Percentiles rank a stretch among this genome's conserved stretches.
Evolutionary conservation across 2,797 vertebrate genomes (phyloP).

Genomic region (Myiothlypis coronata): DNA sequence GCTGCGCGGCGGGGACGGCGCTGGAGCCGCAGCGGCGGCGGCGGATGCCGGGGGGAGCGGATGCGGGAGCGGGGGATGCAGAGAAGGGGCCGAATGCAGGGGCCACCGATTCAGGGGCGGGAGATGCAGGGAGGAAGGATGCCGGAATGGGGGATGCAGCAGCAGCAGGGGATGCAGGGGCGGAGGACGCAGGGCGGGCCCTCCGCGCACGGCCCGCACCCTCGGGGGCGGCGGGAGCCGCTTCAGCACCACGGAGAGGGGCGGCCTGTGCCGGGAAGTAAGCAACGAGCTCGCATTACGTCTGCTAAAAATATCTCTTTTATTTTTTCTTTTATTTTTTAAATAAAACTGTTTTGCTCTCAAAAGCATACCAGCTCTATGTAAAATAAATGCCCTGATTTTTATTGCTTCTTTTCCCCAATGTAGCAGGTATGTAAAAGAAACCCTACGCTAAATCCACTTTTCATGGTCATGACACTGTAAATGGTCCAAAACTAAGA

Average conservation of each 20-base stretch:
- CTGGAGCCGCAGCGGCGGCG: neutral
- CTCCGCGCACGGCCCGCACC: neutral
- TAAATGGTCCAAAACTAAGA: neutral
- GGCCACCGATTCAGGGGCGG: neutral
- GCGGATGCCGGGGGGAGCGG: neutral
- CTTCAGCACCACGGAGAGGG: conserved; percentile 49
- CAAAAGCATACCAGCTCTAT: neutral
- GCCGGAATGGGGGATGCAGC: neutral
- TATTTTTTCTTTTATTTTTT: accelerated
- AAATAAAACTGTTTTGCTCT: accelerated
- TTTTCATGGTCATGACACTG: neutral
- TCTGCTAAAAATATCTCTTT: accelerated
- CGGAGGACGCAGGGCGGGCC: neutral
- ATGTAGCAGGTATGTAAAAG: accelerated
- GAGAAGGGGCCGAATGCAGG: neutral
- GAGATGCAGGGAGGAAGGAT: neutral
- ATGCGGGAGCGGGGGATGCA: neutral
- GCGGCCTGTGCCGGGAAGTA: neutral
- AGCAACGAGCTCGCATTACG: neutral
- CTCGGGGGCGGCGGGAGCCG: neutral
- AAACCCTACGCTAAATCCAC: neutral
- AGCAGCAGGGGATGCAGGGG: neutral
- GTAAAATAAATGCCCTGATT: neutral
- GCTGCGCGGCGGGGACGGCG: neutral
- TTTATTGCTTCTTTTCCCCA: neutral